These are phyloP conservation scores for Drosophila bocki DNA, from an alignment of 1,140 invertebrate species.

Conservation along the genomic window DNA sequence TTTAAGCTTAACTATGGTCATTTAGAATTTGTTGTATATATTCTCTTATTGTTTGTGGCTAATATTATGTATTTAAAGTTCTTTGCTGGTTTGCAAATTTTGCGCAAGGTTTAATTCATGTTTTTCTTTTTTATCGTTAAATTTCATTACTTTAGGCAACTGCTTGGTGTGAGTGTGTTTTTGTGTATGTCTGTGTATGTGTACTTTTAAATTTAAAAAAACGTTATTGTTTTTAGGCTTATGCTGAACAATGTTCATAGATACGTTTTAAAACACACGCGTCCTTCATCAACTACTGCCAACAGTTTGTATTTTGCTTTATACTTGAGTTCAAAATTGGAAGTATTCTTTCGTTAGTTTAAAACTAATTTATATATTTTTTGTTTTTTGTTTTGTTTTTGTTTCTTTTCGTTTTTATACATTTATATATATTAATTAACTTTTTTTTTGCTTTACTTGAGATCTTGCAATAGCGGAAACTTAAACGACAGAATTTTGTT, in stretches of 20 bases:
- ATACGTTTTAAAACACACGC: constrained; percentile 74
- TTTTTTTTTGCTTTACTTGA: constrained; percentile 75
- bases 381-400: constrained; percentile 41
- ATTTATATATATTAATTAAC: constrained; percentile 64
- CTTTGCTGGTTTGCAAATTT: constrained; percentile 79
- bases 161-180: constrained; percentile 65
- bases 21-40: constrained; percentile 80
- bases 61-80: constrained; percentile 76
- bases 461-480: constrained; percentile 71
- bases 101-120: constrained; percentile 71
- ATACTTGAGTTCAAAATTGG: constrained; percentile 76
- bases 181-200: constrained; percentile 48
- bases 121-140: constrained; percentile 33
- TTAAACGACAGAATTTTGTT: constrained; percentile 49
- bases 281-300: constrained; percentile 52
- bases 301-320: constrained; percentile 53
- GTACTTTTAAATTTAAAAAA: constrained; percentile 54
- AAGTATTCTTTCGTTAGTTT: constrained; percentile 75
- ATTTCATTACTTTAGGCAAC: constrained; percentile 69
- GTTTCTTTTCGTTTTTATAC: constrained; percentile 30
- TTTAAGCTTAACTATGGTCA: constrained; percentile 82
- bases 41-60: constrained; percentile 71
- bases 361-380: constrained; percentile 75
- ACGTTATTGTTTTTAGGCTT: constrained; percentile 67
- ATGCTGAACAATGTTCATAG: constrained; percentile 80